Percentiles rank a stretch among this genome's conserved stretches.
Conservation (phyloP, 2,113 vertebrate species). For the Cisticola juncidis region DNA sequence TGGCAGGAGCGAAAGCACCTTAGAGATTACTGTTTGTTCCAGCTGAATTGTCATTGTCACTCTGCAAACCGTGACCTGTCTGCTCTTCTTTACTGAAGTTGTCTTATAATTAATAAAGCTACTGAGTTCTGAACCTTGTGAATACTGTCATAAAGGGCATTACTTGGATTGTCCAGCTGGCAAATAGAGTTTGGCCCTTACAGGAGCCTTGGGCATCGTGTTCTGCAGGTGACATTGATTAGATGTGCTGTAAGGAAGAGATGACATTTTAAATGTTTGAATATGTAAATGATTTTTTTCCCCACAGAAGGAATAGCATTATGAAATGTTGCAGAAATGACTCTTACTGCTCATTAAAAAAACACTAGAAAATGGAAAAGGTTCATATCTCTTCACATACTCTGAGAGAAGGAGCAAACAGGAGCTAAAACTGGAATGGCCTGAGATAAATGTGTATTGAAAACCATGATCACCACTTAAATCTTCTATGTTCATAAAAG, state of each 20-base stretch:
- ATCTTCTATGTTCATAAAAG: background rate
- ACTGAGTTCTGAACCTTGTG: background rate
- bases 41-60: slow-evolving; percentile 31
- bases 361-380: background rate
- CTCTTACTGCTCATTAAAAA: background rate
- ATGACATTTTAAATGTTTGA: slow-evolving; percentile 59
- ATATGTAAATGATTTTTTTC: background rate
- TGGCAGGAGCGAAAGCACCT: slow-evolving; percentile 7
- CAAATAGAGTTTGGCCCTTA: background rate
- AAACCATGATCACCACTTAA: background rate
- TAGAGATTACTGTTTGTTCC: slow-evolving; percentile 44
- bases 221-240: slow-evolving; percentile 31
- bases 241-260: slow-evolving; percentile 15
- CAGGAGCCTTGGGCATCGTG: background rate
- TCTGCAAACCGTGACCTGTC: slow-evolving; percentile 15
- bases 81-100: background rate
- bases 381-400: background rate
- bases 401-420: background rate
- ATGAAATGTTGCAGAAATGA: background rate
- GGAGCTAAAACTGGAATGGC: background rate
- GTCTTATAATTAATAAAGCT: background rate
- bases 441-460: background rate
- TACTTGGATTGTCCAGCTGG: slow-evolving; percentile 12
- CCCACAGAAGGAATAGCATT: background rate
- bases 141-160: slow-evolving; percentile 19